Evolutionary conservation across 1,140 invertebrate species (phyloP).

Genomic region (Phortica variegata): DNA sequence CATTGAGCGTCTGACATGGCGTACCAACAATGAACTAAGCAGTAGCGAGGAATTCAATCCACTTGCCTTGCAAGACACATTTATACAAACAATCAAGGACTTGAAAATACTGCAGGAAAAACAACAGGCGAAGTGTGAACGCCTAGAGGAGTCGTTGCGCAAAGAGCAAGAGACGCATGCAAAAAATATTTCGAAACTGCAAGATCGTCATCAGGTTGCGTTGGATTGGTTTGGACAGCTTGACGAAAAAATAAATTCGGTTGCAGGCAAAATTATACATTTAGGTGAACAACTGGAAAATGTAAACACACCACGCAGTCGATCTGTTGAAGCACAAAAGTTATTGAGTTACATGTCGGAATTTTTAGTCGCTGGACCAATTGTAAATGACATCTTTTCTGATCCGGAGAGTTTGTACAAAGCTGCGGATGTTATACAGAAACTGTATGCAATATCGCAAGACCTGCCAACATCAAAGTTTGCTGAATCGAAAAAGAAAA

Average conservation of each 20-base stretch:
- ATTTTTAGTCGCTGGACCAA: slow-evolving; percentile 84
- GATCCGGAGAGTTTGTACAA: slow-evolving; percentile 87
- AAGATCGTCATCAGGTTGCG: slow-evolving; percentile 77
- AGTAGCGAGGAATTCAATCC: slow-evolving; percentile 74
- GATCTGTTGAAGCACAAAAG: slow-evolving; percentile 92
- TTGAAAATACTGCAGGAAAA: slow-evolving; percentile 75
- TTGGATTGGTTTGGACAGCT: slow-evolving; percentile 88
- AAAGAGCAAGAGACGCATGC: slow-evolving; percentile 87
- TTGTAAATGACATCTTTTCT: slow-evolving; percentile 83
- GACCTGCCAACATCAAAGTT: slow-evolving; percentile 87
- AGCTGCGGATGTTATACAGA: slow-evolving; percentile 98
- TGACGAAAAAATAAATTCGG: slow-evolving; percentile 94
- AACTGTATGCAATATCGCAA: slow-evolving; percentile 92
- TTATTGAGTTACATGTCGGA: slow-evolving; percentile 92
- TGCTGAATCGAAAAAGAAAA: slow-evolving; percentile 86
- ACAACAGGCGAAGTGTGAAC: slow-evolving; percentile 84
- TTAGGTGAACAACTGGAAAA: slow-evolving; percentile 96
- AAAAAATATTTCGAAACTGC: slow-evolving; percentile 77
- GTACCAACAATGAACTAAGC: slow-evolving; percentile 79
- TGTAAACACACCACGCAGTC: slow-evolving; percentile 89
- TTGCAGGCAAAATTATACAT: slow-evolving; percentile 96
- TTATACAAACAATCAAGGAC: slow-evolving; percentile 86
- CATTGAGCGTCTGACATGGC: slow-evolving; percentile 93
- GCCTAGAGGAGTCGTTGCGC: slow-evolving; percentile 76
- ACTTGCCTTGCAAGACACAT: slow-evolving; percentile 82